Base-by-base conservation (phyloP, 2,888 invertebrate species). In the Cryptus viduatorius region DNA sequence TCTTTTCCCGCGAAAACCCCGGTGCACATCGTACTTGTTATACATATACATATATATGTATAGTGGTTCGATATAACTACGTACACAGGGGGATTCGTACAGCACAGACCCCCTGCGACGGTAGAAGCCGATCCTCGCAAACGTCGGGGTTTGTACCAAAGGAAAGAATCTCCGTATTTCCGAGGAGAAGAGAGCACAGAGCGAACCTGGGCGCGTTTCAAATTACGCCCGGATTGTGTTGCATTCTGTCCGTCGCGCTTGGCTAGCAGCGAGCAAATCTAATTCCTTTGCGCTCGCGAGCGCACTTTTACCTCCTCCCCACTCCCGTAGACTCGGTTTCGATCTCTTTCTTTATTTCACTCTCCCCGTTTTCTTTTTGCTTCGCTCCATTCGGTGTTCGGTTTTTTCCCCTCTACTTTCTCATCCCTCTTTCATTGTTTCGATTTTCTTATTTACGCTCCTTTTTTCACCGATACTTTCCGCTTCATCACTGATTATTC, bases 171-270 rank as follows among this genome's bases (percentile, higher is more conserved):
- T 88, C 88, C 90, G 90, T 90, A 90, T 90, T 92, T 90, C 89
- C 88, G 88, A 42, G 75, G 72, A 68, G 53, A 64, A 79, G 53
- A 42, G 79, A 44, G 69, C 59, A 44, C 59, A 56, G 50, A 73
- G 64, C 29, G 71, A 79, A 77, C 37, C 80, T 64, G 84, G 85
- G 85, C 92, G 91, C 91, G 91, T 91, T 91, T 92, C 90, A 90
- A 92, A 92, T 92, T 91, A 92, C 92, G 77, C 84, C 76, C 87
- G 86, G 90, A 92, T 92, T 90, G 91, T 90, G 90, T 91, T 92
- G 92, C 92, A 92, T 92, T 92, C 90, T 92, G 90, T 88, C 88
- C 92, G 91, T 92, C 88, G 90, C 91, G 92, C 90, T 93, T 91
- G 90, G 90, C 90, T 91, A 90, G 90, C 90, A 87, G 85, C 88